These are phyloP conservation scores for Pristiophorus japonicus DNA, from an alignment of 2,113 vertebrate species.

Conservation along the genomic window DNA sequence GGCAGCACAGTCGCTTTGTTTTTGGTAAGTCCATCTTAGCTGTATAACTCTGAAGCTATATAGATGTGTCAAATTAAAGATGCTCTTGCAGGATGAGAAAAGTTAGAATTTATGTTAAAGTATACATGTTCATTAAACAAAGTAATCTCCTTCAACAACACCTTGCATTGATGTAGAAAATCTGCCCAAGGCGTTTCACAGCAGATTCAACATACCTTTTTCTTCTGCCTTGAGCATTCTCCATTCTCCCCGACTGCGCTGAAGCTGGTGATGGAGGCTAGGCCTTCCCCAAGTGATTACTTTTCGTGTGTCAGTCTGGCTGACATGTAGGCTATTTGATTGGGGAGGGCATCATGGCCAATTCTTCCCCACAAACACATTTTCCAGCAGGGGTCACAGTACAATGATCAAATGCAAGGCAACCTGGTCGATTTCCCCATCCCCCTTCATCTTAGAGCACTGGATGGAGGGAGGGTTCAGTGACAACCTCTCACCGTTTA, in stretches of 20 bases:
- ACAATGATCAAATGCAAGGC: not conserved
- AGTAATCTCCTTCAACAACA: not conserved
- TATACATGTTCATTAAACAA: not conserved
- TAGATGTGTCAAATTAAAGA: not conserved
- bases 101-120: not conserved
- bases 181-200: not conserved
- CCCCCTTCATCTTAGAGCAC: too few species aligned
- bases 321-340: not conserved
- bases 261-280: not conserved
- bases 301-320: too few species aligned
- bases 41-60: not conserved
- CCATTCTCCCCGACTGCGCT: not conserved
- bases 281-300: not conserved
- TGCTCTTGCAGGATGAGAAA: not conserved
- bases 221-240: not conserved
- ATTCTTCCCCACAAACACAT: not conserved
- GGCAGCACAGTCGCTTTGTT: conserved; percentile 86
- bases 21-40: conserved; percentile 63
- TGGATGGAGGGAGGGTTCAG: not conserved
- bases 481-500: not conserved
- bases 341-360: not conserved
- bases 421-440: not conserved
- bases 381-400: not conserved
- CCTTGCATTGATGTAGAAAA: not conserved
- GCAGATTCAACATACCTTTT: not conserved